Base-by-base conservation (phyloP, 2,797 vertebrate genomes). In the Pseudotriccus pelzelni region DNA sequence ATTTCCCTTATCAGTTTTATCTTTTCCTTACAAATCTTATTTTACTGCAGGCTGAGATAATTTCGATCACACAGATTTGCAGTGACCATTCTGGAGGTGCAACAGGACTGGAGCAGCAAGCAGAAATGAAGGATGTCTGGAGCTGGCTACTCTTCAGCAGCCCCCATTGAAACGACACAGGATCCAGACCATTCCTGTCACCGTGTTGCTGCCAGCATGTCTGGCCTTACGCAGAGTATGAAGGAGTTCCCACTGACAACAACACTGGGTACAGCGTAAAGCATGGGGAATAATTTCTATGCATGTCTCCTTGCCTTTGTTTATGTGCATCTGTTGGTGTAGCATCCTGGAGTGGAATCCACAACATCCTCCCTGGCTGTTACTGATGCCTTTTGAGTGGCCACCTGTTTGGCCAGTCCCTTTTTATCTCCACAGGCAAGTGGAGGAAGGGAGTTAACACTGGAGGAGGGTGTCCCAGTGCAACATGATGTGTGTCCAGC, bases 361-460 rank as follows among this genome's bases (percentile, higher is more conserved):
- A 47, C 36, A 63, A 19, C 20, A 39, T 16, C 8, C 0, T 68
- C 18, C 73, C 23, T 81, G n/a, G 30, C n/a, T 73, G 7, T 41
- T 55, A 6, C 34, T 28, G 50, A 18, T 43, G 30, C 20, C 44
- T 28, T 72, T 22, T 28, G 73, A 66, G 19, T 19, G 70, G 78
- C 19, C 11, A 4, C 21, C 24, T 6, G 2, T 63, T 80, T 68
- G 36, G 53, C 7, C n/a, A 37, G 49, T 37, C 39, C 12, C 36
- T 63, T n/a, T 49, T 21, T 34, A 32, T 25, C 13, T 67, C 39
- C 0, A 0, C 12, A 7, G 34, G 9, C 28, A 23, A 0, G 0
- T 43, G 44, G 39, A 72, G 46, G 50, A 52, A 56, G 12, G 34
- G 12, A 56, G 22, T 27, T 24, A 81, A 67, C 10, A 6, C 49